phyloP scores from a whole-genome alignment of 2,888 invertebrate species.

The Andrena minutula region DNA sequence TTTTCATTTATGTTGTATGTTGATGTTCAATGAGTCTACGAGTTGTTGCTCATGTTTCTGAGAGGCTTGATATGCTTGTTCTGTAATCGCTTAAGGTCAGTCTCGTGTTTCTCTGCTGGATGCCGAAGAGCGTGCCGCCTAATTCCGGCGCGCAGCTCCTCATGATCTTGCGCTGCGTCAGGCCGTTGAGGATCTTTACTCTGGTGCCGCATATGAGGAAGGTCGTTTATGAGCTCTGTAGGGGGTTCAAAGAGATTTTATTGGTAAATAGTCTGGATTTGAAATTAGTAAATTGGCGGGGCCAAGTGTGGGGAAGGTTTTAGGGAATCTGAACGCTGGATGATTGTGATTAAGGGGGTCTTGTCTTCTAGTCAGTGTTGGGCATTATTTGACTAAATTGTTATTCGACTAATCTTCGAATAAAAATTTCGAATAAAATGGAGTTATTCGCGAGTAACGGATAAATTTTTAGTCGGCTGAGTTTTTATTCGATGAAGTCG shows the following conservation, averaged over 20 bases:
- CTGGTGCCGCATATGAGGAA: slow-evolving; percentile 99
- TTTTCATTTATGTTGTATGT: slow-evolving; percentile 97
- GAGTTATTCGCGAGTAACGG: too few relatives aligned
- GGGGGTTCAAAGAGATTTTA: slow-evolving; percentile 99
- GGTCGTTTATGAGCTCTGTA: slow-evolving; percentile 98
- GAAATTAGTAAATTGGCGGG: too few relatives aligned
- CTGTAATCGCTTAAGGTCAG: slow-evolving; percentile 90
- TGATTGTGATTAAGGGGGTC: too few relatives aligned
- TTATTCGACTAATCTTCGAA: too few relatives aligned
- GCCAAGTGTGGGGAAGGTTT: background rate
- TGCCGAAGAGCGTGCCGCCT: slow-evolving; percentile 96
- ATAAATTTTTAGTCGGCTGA: too few relatives aligned
- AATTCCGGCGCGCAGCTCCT: slow-evolving; percentile 97
- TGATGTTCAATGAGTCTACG: background rate
- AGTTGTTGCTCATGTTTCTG: background rate
- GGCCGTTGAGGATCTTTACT: slow-evolving; percentile 98
- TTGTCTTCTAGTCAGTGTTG: too few relatives aligned
- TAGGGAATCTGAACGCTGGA: too few relatives aligned
- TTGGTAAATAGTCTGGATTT: slow-evolving; percentile 88
- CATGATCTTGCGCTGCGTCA: slow-evolving; percentile 98
- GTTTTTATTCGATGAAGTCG: too few relatives aligned
- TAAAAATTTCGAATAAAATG: too few relatives aligned
- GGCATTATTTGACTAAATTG: too few relatives aligned
- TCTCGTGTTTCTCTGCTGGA: slow-evolving; percentile 97
- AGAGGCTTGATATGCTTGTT: slow-evolving; percentile 41